phyloP scores from a whole-genome alignment of 2,888 invertebrate genomes.

The Spodoptera picta region DNA sequence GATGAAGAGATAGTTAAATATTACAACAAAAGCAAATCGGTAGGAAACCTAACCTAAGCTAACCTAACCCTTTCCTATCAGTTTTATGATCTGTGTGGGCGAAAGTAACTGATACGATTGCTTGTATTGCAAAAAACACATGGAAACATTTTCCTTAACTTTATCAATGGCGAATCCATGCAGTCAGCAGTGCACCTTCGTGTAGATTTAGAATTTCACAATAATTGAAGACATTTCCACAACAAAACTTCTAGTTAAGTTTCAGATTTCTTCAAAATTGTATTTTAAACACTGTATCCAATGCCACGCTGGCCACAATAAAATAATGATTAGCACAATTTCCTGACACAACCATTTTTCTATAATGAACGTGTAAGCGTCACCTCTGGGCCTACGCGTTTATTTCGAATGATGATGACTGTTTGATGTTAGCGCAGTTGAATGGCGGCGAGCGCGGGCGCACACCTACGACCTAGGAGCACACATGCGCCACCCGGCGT shows the following conservation, averaged over 20 bases:
- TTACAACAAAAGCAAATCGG: constrained; percentile 30
- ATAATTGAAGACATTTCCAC: constrained; percentile 3
- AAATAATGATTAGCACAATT: constrained; percentile 31
- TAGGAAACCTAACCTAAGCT: constrained; percentile 32
- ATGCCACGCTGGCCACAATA: constrained; percentile 4
- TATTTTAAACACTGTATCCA: constrained; percentile 26
- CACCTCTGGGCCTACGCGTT: constrained; percentile 47
- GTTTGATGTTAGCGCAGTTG: constrained; percentile 54
- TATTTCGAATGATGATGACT: constrained; percentile 59
- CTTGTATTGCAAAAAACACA: constrained; percentile 15
- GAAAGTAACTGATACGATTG: constrained; percentile 33
- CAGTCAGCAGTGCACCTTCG: not conserved
- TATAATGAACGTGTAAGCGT: constrained; percentile 43
- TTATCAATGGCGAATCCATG: not conserved
- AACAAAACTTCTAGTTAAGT: constrained; percentile 5
- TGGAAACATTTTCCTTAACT: constrained; percentile 11
- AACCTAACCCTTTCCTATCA: constrained; percentile 44
- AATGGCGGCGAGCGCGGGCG: constrained; percentile 51
- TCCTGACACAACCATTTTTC: constrained; percentile 40
- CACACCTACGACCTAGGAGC: constrained; percentile 48
- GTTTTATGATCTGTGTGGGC: constrained; percentile 41
- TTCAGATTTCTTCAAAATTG: constrained; percentile 3
- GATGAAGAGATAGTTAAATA: constrained; percentile 26
- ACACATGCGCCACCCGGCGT: constrained; percentile 22
- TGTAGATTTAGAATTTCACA: not conserved